phyloP scores from a whole-genome alignment of 37 sponge, comb jelly and placozoan species.

The Haliclona indistincta region DNA sequence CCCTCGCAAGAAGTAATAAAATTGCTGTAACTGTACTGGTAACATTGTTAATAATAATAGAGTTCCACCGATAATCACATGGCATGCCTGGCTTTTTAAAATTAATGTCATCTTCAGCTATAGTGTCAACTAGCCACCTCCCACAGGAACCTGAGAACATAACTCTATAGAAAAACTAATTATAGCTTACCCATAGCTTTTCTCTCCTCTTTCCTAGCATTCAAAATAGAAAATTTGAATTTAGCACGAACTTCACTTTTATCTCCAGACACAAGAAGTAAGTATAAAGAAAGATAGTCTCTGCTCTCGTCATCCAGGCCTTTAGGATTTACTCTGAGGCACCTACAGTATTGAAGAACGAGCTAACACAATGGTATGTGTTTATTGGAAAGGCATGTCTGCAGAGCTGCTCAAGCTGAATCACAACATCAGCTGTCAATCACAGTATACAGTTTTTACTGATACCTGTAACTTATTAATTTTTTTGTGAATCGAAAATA shows the following conservation, averaged over 20 bases:
- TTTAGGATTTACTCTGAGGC: constrained; percentile 95
- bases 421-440: no score
- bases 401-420: no score
- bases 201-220: constrained; percentile 92
- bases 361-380: no score
- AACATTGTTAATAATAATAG: no score
- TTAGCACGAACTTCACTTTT: constrained; percentile 95
- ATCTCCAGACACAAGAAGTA: constrained; percentile 87
- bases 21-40: no score
- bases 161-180: neutral
- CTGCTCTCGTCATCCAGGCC: constrained; percentile 97
- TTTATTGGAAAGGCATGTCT: no score
- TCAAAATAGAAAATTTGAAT: constrained; percentile 97
- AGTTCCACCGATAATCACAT: no score
- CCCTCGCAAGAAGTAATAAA: no score
- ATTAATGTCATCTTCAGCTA: neutral
- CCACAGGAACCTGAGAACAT: neutral
- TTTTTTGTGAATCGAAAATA: no score
- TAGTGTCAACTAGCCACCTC: neutral
- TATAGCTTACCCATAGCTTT: constrained; percentile 94
- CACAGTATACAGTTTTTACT: neutral
- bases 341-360: constrained; percentile 76
- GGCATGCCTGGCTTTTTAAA: neutral
- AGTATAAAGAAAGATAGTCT: constrained; percentile 96
- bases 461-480: no score